These are phyloP conservation scores for Pseudomyrmex gracilis DNA, from an alignment of 1,140 invertebrate genomes.

Conservation along the genomic window DNA sequence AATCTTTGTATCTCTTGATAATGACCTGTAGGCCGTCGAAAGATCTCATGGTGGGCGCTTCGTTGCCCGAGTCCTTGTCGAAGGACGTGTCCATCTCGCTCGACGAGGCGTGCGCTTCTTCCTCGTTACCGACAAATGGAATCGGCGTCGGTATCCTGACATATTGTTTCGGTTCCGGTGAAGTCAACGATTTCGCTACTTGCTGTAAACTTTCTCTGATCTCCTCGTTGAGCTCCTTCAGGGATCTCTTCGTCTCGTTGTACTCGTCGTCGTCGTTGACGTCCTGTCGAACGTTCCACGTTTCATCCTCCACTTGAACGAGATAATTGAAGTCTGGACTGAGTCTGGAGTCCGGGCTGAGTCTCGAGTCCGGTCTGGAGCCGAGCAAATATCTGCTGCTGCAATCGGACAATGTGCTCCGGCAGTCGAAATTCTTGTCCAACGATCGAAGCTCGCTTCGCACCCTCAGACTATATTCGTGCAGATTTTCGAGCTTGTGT, in stretches of 20 bases:
- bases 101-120: conserved; percentile 72
- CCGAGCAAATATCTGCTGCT: conserved; percentile 72
- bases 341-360: conserved; percentile 69
- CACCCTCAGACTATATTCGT: conserved; percentile 81
- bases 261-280: not conserved
- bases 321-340: conserved; percentile 58
- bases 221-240: conserved; percentile 49
- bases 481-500: conserved; percentile 82
- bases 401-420: conserved; percentile 77
- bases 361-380: conserved; percentile 74
- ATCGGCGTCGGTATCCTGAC: conserved; percentile 81
- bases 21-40: conserved; percentile 65
- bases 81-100: conserved; percentile 74
- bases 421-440: conserved; percentile 71
- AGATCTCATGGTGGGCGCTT: conserved; percentile 68
- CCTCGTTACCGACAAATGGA: conserved; percentile 71
- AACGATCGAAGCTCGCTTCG: conserved; percentile 77
- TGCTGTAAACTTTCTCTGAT: conserved; percentile 43
- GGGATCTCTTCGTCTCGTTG: conserved; percentile 29
- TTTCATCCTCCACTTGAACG: conserved; percentile 45
- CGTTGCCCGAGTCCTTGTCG: conserved; percentile 80
- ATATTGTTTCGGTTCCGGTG: conserved; percentile 70
- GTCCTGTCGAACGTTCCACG: conserved; percentile 10
- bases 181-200: conserved; percentile 47
- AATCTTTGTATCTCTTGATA: conserved; percentile 65